Conservation (phyloP, 2,113 vertebrate genomes). For the Oostethus manadensis region DNA sequence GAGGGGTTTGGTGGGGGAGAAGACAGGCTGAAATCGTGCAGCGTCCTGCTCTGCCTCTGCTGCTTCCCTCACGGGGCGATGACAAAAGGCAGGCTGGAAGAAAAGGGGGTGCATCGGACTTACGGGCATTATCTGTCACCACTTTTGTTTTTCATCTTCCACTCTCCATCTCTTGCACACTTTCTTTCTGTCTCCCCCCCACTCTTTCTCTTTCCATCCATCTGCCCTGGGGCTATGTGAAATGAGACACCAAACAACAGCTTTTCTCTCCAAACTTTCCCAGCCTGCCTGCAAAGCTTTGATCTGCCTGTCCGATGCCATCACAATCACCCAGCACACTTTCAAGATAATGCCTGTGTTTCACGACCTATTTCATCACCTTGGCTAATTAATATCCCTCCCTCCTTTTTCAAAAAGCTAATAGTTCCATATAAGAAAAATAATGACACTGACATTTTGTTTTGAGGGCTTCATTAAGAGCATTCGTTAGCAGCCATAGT, state of each 20-base stretch:
- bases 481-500: conserved; percentile 39
- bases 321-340: conserved; percentile 55
- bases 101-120: conserved; percentile 51
- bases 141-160: conserved; percentile 32
- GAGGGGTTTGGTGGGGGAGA: conserved; percentile 26
- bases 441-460: conserved; percentile 55
- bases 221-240: conserved; percentile 71
- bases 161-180: conserved; percentile 20
- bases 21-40: conserved; percentile 53
- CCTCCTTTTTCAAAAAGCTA: conserved; percentile 45
- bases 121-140: conserved; percentile 69
- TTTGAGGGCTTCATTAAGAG: conserved; percentile 55
- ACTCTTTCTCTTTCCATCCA: conserved; percentile 43
- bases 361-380: conserved; percentile 51
- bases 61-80: conserved; percentile 60
- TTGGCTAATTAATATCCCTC: conserved; percentile 61
- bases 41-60: conserved; percentile 50
- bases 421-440: conserved; percentile 29
- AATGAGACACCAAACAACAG: conserved; percentile 79
- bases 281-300: conserved; percentile 72
- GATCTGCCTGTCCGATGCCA: conserved; percentile 71
- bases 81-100: conserved; percentile 67
- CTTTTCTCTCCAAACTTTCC: conserved; percentile 78
- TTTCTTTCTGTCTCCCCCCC: conserved; percentile 17
- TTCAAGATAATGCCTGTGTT: conserved; percentile 28